Base-by-base conservation (phyloP, 1,140 invertebrate species). In the Chymomyza costata region DNA sequence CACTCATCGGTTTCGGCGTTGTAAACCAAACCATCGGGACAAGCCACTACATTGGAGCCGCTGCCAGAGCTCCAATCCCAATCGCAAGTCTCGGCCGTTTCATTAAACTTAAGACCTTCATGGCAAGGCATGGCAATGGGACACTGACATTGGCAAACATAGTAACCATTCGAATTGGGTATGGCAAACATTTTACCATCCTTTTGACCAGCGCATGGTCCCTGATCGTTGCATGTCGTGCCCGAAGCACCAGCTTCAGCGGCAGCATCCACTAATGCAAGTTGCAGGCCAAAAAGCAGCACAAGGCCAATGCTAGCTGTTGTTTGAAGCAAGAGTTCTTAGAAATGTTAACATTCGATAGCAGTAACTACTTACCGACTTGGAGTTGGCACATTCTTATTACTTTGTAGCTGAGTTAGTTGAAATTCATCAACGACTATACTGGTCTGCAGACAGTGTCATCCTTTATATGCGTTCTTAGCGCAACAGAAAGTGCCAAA, bases 101-200 rank as follows among this genome's bases (percentile, higher is more conserved):
- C n/a, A 19, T 80, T 71, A 28, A 80, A 78, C 13, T 15, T 38
- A 10, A 61, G 52, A 1, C 16, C 18, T 0, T 10, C n/a, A 28
- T 52, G 30, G 19, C 73, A 78, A 3, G 51, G 10, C 73, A 80
- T 78, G 8, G 58, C 52, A 11, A 71, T 55, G 8, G 73, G 63
- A 10, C 73, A 78, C 16, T 78, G 67, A 21, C 73, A 78, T 21
- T 78, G 73, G 52, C 73, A 78, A 0, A 78, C 40, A 1, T 80
- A 43, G 18, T 41, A 78, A 11, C 73, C 73, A 30, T 67, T 80
- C 0, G 59, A 45, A 0, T 58, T 16, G 5, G 58, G 43, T 41
- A 67, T 30, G 14, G 44, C 17, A 15, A 80, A 38, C 52, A 41
- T 35, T 1, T 0, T 1, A n/a, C 73, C 73, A 16, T 78, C 73